phyloP scores from a whole-genome alignment of 1,140 invertebrate genomes.

The Brachystomella parvula region DNA sequence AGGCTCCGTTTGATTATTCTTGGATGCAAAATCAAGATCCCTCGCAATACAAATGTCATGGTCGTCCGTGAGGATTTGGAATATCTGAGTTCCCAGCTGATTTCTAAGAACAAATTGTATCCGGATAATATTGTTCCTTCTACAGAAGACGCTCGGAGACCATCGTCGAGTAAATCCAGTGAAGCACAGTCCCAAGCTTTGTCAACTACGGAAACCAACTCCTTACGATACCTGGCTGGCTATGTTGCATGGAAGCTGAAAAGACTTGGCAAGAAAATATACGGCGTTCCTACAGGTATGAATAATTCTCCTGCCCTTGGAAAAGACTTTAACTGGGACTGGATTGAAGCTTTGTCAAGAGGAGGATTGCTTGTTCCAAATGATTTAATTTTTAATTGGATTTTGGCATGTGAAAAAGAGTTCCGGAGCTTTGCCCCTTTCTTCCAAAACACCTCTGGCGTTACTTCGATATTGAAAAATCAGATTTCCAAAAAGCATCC shows the following conservation, averaged over 20 bases:
- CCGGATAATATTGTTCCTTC: background rate
- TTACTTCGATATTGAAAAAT: background rate
- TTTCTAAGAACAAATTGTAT: background rate
- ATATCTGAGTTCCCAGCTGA: background rate
- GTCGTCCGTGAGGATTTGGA: background rate
- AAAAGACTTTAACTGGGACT: background rate
- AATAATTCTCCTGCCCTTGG: background rate
- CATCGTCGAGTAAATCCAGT: background rate
- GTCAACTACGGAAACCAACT: background rate
- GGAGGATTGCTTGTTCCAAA: background rate
- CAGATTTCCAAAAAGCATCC: background rate
- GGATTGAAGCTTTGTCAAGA: background rate
- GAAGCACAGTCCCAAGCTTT: background rate
- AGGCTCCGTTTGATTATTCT: background rate
- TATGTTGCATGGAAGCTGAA: background rate
- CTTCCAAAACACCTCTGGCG: background rate
- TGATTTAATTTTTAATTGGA: background rate
- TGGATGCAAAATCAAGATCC: background rate
- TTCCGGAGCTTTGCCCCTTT: background rate
- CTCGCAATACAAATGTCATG: background rate
- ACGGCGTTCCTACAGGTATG: background rate
- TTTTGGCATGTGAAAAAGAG: background rate
- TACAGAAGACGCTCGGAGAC: background rate
- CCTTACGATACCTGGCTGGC: background rate
- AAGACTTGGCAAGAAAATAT: background rate